These are phyloP conservation scores for Zalophus californianus DNA, from an alignment of 2,797 vertebrate species.

Conservation along the genomic window DNA sequence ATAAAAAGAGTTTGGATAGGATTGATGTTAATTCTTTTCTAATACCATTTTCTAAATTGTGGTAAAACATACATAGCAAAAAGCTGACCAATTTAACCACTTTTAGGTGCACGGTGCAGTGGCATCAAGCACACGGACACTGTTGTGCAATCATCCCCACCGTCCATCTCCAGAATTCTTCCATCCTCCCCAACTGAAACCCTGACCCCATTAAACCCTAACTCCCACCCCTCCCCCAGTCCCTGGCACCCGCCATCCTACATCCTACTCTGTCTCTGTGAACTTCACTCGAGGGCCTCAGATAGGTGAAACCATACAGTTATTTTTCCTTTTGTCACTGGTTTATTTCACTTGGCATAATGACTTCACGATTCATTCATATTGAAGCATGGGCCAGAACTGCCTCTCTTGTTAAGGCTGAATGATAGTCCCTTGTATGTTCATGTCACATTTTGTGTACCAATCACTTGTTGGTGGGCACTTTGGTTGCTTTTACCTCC, in stretches of 20 bases:
- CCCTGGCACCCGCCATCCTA: not conserved
- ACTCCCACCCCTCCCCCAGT: not conserved
- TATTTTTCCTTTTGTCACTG: not conserved
- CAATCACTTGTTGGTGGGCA: not conserved
- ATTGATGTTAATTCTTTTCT: not conserved
- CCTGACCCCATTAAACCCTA: not conserved
- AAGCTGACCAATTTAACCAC: not conserved
- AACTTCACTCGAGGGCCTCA: not conserved
- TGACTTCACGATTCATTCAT: not conserved
- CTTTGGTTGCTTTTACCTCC: not conserved
- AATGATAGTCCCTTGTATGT: not conserved
- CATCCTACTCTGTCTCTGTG: not conserved
- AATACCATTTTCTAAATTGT: not conserved
- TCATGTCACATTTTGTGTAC: not conserved
- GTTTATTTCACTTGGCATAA: not conserved
- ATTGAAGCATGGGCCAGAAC: not conserved
- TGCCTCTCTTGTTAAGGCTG: not conserved
- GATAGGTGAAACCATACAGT: too few relatives aligned
- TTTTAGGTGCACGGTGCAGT: not conserved
- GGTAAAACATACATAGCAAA: not conserved
- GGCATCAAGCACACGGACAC: not conserved
- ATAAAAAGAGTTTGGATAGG: not conserved
- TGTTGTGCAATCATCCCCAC: not conserved
- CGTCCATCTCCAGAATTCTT: not conserved
- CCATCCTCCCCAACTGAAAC: not conserved